phyloP scores from a whole-genome alignment of 2,797 vertebrate species.

The Fratercula arctica region DNA sequence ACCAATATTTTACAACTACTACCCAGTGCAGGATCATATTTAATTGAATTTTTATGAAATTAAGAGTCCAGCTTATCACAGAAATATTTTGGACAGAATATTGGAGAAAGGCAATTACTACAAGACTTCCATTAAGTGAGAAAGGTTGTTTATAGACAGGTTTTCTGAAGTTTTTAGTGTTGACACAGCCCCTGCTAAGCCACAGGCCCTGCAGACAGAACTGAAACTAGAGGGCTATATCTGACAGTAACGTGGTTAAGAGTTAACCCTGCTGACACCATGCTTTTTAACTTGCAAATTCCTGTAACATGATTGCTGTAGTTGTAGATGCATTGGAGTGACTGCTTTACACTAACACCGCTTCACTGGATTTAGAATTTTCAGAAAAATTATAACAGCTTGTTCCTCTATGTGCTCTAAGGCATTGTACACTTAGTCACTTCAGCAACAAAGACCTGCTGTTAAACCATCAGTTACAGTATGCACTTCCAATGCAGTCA shows the following conservation, averaged over 20 bases:
- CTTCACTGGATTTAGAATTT: neutral
- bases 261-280: neutral
- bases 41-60: neutral
- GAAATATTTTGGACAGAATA: neutral
- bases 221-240: neutral
- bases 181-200: neutral
- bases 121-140: neutral
- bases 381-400: neutral
- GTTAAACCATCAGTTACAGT: neutral
- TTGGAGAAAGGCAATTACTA: neutral
- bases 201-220: neutral
- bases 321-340: neutral
- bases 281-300: neutral
- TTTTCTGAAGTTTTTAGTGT: neutral
- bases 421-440: neutral
- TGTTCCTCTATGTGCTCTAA: neutral
- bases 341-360: neutral
- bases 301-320: neutral
- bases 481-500: accelerated
- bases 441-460: neutral
- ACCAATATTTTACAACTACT: neutral
- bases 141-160: neutral
- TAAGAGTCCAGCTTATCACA: neutral
- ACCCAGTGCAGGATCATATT: neutral
- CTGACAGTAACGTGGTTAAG: neutral